Base-by-base conservation (phyloP, 1,140 invertebrate genomes). In the Euura lappo region DNA sequence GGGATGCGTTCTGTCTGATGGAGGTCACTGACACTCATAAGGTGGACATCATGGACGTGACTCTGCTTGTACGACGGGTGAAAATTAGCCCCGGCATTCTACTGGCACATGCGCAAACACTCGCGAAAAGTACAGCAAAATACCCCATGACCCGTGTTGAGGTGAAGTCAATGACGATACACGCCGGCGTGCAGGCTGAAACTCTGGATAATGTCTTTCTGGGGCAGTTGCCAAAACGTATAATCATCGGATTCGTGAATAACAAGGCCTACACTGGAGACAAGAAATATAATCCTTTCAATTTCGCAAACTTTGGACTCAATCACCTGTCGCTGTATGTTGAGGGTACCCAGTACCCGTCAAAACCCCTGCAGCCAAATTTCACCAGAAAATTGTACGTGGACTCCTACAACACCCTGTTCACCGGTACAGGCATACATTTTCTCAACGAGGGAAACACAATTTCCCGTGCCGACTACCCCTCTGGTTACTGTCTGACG, bases 101-200 rank as follows among this genome's bases (percentile, higher is more conserved):
- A 70, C 70, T 87, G 10, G 77, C 79, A 2, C 82, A 86, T 76
- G 76, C 82, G 72, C 82, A 83, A 77, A 77, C 83, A 13, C 75
- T 86, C 71, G 75, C 81, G 0, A 72, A 79, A 65, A 77, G 80
- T 42, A 83, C 83, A 6, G 83, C 84, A 7, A 86, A 87, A 79
- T 85, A 86, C 79, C 84, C 84, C 2, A 75, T 87, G 11, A 85
- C 83, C 5, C 71, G 82, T 72, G 81, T 80, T 3, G 84, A 85
- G 75, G 77, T 85, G 6, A 86, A 85, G 77, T 77, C 81, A 68
- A 77, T 84, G 47, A 82, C 81, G 8, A 79, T 86, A 51, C 80
- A 83, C 7, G 72, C 73, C 6, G 80, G 78, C 1, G 72, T 84
- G 44, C 78, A 81, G 47, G 75, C 77, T 11, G 81, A 86, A 79